Conservation (phyloP, 2,113 vertebrate species). For the Festucalex cinctus region DNA sequence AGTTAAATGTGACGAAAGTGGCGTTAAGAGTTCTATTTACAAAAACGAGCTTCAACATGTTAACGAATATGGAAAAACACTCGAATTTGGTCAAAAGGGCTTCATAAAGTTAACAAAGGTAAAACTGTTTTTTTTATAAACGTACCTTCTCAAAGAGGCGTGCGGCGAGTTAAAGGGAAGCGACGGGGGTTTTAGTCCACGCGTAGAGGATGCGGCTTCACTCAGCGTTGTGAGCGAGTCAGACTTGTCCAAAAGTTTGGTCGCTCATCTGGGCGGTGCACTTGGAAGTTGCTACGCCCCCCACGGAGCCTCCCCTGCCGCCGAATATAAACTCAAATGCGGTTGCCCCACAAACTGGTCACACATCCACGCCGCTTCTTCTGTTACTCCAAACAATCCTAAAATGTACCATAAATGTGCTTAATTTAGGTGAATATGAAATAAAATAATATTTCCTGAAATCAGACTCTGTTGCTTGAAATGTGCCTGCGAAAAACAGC, state of each 20-base stretch:
- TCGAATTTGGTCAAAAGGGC: background rate
- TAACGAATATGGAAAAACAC: background rate
- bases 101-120: too few species aligned
- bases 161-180: background rate
- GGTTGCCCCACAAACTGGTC: background rate
- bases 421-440: too few species aligned
- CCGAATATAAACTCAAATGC: background rate
- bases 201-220: conserved; percentile 20
- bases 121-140: too few species aligned
- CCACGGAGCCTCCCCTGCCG: conserved; percentile 17
- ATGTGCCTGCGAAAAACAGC: too few species aligned
- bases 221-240: conserved; percentile 20
- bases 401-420: background rate
- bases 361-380: background rate
- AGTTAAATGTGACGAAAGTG: conserved; percentile 2
- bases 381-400: background rate
- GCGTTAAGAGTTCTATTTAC: background rate
- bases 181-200: conserved; percentile 49
- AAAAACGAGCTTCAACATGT: background rate
- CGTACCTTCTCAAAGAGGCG: background rate
- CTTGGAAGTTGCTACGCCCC: conserved; percentile 41
- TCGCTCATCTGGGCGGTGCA: conserved; percentile 41
- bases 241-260: conserved; percentile 57
- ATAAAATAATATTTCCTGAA: too few species aligned
- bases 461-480: too few species aligned